These are phyloP conservation scores for Cetoscarus ocellatus DNA, from an alignment of 2,797 vertebrate species.

Conservation along the genomic window DNA sequence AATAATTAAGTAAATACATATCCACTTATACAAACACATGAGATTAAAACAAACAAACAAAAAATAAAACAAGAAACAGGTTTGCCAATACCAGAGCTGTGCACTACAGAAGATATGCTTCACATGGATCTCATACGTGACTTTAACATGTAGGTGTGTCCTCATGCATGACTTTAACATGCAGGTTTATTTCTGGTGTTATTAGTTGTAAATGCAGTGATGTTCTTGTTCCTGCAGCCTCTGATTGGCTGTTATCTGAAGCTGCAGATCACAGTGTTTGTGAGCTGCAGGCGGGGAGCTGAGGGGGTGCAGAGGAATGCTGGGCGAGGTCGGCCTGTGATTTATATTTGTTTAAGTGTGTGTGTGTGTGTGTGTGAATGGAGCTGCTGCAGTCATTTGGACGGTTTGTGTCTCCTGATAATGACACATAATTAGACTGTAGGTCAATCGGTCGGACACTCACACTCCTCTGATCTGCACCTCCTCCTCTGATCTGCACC, in stretches of 20 bases:
- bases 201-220: background rate
- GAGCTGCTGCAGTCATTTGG: conserved; percentile 97
- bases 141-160: too few species aligned
- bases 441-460: conserved; percentile 98
- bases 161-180: too few species aligned
- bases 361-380: conserved; percentile 90
- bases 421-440: conserved; percentile 99
- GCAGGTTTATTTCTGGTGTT: background rate
- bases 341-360: conserved; percentile 85
- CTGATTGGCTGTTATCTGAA: conserved; percentile 14
- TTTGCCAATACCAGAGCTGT: too few species aligned
- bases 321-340: conserved; percentile 77
- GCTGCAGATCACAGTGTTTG: conserved; percentile 4
- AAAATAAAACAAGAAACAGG: too few species aligned
- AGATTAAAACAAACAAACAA: too few species aligned
- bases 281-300: conserved; percentile 12
- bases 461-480: conserved; percentile 74
- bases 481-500: background rate
- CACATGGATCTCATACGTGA: too few species aligned
- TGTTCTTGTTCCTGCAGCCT: background rate
- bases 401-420: conserved; percentile 98
- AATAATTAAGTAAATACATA: too few species aligned
- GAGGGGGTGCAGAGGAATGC: conserved; percentile 63
- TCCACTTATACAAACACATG: too few species aligned
- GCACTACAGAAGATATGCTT: too few species aligned